Evolutionary conservation across 2,113 vertebrate species (phyloP).

Genomic region (Mastomys coucha): DNA sequence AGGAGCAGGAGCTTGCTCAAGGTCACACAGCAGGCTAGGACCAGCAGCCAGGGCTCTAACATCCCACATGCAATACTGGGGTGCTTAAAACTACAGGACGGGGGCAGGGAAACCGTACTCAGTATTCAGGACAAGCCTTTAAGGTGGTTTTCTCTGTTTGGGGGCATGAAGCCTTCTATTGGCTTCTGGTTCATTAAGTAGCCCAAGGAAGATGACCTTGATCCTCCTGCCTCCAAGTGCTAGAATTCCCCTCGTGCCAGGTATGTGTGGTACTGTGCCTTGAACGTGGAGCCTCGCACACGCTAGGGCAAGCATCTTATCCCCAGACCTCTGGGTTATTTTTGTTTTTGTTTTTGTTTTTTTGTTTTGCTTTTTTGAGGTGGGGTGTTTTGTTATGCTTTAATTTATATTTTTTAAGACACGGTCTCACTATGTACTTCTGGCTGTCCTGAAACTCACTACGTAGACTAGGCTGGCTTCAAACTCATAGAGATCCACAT

Average conservation of each 20-base stretch:
- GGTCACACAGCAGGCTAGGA: constrained; percentile 66
- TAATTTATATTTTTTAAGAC: not conserved
- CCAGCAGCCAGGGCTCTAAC: constrained; percentile 1
- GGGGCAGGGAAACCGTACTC: not conserved
- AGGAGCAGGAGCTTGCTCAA: constrained; percentile 60
- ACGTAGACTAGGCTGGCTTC: not conserved
- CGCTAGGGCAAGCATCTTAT: not conserved
- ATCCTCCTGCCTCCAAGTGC: not conserved
- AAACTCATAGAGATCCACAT: not conserved
- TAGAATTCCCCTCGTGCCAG: not conserved
- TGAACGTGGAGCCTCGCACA: not conserved
- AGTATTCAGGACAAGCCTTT: not conserved
- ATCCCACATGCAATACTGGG: not conserved
- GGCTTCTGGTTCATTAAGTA: not conserved
- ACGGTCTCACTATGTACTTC: not conserved
- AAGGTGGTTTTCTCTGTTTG: not conserved
- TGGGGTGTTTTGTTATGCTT: not conserved
- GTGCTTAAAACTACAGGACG: not conserved
- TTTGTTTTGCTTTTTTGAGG: not conserved
- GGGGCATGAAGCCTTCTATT: not conserved
- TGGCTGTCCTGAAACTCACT: not conserved
- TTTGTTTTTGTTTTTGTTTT: too few relatives aligned
- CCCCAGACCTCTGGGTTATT: not conserved
- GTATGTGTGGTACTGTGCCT: not conserved
- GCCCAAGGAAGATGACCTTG: not conserved